These are phyloP conservation scores for Itoplectis maculator DNA, from an alignment of 2,888 invertebrate species.

Conservation along the genomic window DNA sequence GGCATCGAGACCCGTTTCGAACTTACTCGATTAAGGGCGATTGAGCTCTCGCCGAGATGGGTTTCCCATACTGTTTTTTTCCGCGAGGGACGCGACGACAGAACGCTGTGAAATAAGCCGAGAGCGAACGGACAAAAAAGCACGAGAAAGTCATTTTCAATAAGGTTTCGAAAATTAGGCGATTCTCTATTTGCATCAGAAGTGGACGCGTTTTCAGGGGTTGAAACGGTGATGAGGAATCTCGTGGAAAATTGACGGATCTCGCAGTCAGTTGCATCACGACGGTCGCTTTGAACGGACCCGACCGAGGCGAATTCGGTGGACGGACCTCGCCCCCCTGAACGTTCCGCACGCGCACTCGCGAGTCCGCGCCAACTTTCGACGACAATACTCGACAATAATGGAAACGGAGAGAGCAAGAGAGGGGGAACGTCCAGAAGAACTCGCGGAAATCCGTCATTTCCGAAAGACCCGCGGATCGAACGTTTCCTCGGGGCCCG, in stretches of 20 bases:
- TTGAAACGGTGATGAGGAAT: too few species aligned
- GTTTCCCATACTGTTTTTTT: neutral
- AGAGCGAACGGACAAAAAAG: too few species aligned
- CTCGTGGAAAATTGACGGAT: too few species aligned
- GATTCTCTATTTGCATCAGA: too few species aligned
- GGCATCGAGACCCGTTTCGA: conserved; percentile 54
- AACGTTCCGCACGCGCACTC: conserved; percentile 20
- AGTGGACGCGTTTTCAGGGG: too few species aligned
- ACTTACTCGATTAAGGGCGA: conserved; percentile 78
- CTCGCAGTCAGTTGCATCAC: too few species aligned
- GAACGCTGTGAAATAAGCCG: neutral
- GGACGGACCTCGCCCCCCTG: too few species aligned
- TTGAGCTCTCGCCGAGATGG: conserved; percentile 73
- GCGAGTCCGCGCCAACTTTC: conserved; percentile 4
- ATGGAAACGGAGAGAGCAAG: conserved; percentile 33
- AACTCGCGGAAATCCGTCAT: conserved; percentile 47
- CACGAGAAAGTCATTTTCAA: too few species aligned
- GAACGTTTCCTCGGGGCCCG: conserved; percentile 54
- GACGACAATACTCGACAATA: conserved; percentile 30
- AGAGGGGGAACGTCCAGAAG: conserved; percentile 32
- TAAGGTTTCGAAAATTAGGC: too few species aligned
- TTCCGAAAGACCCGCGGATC: conserved; percentile 26
- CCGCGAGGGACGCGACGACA: conserved; percentile 17
- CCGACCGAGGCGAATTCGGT: too few species aligned
- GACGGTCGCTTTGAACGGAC: too few species aligned